Evolutionary conservation across 2,797 vertebrate species (phyloP).

Genomic region (Malacoctenus gilli): DNA sequence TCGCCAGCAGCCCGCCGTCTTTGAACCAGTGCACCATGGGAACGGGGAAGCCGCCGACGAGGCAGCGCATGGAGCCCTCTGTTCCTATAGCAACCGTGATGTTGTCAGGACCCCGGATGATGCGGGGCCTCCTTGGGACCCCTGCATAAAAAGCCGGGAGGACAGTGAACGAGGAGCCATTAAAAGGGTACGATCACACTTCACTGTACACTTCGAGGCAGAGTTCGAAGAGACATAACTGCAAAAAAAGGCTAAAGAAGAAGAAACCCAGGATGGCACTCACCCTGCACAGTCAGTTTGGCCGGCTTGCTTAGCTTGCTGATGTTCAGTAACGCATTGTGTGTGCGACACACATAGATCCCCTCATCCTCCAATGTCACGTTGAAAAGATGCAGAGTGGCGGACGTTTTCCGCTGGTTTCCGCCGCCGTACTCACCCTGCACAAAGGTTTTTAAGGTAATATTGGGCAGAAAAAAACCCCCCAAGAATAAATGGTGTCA

Average conservation of each 20-base stretch:
- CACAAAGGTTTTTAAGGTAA: too few species aligned
- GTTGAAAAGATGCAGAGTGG: slow-evolving; percentile 77
- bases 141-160: slow-evolving; percentile 58
- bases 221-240: too few species aligned
- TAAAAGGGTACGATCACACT: too few species aligned
- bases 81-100: slow-evolving; percentile 75
- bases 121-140: slow-evolving; percentile 63
- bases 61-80: slow-evolving; percentile 75
- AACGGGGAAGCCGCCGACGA: slow-evolving; percentile 75
- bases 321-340: slow-evolving; percentile 74
- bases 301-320: slow-evolving; percentile 73
- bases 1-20: slow-evolving; percentile 73
- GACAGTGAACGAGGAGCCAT: too few species aligned
- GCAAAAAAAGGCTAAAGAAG: too few species aligned
- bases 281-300: slow-evolving; percentile 75
- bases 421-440: slow-evolving; percentile 84
- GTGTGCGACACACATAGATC: slow-evolving; percentile 76
- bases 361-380: slow-evolving; percentile 78
- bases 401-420: slow-evolving; percentile 78
- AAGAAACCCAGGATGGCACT: too few species aligned
- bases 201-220: too few species aligned
- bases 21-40: slow-evolving; percentile 84
- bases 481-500: too few species aligned
- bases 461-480: too few species aligned
- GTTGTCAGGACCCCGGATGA: slow-evolving; percentile 78